Percentiles rank a stretch among this genome's conserved stretches.
phyloP scores from a whole-genome alignment of 2,888 invertebrate genomes.

The Orthonychiurus folsomi region DNA sequence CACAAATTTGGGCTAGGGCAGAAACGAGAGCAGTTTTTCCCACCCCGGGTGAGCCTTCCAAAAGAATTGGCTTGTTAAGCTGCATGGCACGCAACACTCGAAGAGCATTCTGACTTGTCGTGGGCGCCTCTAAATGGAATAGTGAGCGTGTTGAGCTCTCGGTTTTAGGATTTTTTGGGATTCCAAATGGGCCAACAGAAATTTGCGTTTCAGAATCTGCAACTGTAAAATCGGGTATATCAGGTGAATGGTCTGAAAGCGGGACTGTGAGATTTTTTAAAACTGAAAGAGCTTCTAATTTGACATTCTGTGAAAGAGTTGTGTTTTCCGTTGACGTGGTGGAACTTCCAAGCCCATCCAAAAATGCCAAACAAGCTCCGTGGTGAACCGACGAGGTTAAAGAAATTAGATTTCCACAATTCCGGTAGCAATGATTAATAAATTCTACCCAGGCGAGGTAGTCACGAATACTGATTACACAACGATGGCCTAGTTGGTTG shows the following conservation, averaged over 20 bases:
- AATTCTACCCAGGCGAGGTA: conserved; percentile 86
- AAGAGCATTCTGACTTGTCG: conserved; percentile 69
- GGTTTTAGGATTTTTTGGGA: conserved; percentile 18
- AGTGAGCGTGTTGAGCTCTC: too few relatives aligned
- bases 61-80: conserved; percentile 69
- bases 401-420: conserved; percentile 26
- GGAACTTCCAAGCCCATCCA: too few relatives aligned
- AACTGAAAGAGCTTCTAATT: not conserved
- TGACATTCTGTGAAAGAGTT: conserved; percentile 5
- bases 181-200: conserved; percentile 26
- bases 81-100: conserved; percentile 81
- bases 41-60: conserved; percentile 97
- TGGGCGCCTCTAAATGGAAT: conserved; percentile 69
- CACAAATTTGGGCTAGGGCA: conserved; percentile 30
- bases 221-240: too few relatives aligned
- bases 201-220: too few relatives aligned
- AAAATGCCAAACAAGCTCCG: conserved; percentile 85
- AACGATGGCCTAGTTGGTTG: conserved; percentile 46
- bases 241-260: too few relatives aligned
- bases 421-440: conserved; percentile 56
- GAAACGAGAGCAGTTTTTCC: conserved; percentile 90
- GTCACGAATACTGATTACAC: conserved; percentile 82
- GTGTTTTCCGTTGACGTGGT: conserved; percentile 60
- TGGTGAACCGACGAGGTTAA: conserved; percentile 66
- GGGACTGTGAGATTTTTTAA: not conserved